Conservation (phyloP, 2,113 vertebrate genomes). For the Poeciliopsis prolifica region DNA sequence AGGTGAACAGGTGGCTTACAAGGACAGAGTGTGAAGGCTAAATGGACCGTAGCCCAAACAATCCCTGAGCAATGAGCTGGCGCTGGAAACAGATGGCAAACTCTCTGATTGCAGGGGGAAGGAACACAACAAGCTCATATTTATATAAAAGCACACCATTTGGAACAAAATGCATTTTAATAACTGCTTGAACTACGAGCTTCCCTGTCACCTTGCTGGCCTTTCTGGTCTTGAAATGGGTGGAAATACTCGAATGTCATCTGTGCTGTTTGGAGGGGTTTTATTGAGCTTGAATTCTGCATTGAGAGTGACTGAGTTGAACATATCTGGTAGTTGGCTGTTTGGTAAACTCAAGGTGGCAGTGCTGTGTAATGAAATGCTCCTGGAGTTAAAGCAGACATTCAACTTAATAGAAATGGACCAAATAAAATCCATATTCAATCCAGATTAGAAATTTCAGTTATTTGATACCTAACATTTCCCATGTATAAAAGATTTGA, state of each 20-base stretch:
- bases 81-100: constrained; percentile 83
- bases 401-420: constrained; percentile 9
- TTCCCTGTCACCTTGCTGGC: constrained; percentile 19
- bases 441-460: too few relatives aligned
- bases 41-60: constrained; percentile 73
- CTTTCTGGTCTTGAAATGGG: constrained; percentile 27
- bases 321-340: constrained; percentile 21
- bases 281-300: constrained; percentile 41
- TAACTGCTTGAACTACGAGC: constrained; percentile 23
- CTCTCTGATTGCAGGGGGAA: constrained; percentile 37
- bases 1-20: constrained; percentile 69
- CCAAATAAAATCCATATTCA: neutral
- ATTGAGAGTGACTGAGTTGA: constrained; percentile 25
- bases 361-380: constrained; percentile 30
- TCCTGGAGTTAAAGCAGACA: constrained; percentile 7
- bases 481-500: neutral
- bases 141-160: constrained; percentile 39
- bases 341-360: constrained; percentile 59
- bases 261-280: constrained; percentile 45
- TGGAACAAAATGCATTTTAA: constrained; percentile 49
- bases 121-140: constrained; percentile 62
- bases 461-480: neutral
- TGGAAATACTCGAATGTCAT: constrained; percentile 15
- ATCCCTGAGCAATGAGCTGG: constrained; percentile 46
- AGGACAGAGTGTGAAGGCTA: constrained; percentile 65